phyloP scores from a whole-genome alignment of 2,888 invertebrate genomes.

The Dysmachus trigonus region DNA sequence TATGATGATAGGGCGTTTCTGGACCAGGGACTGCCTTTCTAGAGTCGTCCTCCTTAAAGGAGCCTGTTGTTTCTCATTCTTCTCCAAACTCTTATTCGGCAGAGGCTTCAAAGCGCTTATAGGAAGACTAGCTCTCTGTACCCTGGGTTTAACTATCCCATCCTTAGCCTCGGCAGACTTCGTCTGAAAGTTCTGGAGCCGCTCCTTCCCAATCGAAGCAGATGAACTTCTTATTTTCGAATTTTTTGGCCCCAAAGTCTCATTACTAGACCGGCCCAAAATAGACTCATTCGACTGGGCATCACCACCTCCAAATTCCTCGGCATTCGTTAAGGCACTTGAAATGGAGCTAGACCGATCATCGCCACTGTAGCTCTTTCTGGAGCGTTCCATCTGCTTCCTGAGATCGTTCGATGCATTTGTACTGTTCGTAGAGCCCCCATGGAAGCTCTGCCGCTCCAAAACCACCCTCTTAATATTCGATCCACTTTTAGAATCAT shows the following conservation, averaged over 20 bases:
- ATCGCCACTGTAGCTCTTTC: constrained; percentile 56
- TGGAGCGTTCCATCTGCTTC: constrained; percentile 54
- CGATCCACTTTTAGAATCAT: constrained; percentile 27
- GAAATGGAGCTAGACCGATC: constrained; percentile 58
- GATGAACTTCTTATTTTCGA: constrained; percentile 40
- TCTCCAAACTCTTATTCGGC: constrained; percentile 50
- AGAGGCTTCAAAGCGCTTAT: constrained; percentile 49
- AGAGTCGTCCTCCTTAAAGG: constrained; percentile 53
- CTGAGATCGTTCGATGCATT: constrained; percentile 53
- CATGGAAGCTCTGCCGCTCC: constrained; percentile 58
- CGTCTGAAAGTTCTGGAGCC: constrained; percentile 47
- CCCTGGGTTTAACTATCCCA: constrained; percentile 51
- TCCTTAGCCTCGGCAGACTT: constrained; percentile 26
- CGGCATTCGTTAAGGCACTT: constrained; percentile 57
- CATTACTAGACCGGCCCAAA: constrained; percentile 36
- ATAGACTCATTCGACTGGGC: constrained; percentile 44
- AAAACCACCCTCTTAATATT: constrained; percentile 58
- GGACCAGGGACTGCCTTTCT: constrained; percentile 59
- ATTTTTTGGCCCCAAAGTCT: background rate
- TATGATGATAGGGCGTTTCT: constrained; percentile 53
- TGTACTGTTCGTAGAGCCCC: constrained; percentile 52
- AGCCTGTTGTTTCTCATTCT: constrained; percentile 43
- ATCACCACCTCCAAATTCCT: constrained; percentile 51
- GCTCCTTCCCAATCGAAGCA: constrained; percentile 52
- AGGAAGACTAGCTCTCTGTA: constrained; percentile 52